A percentile compares a stretch with the other conserved stretches of the same genome.
Conservation (phyloP, 2,888 invertebrate species). For the Cephonodes hylas region DNA sequence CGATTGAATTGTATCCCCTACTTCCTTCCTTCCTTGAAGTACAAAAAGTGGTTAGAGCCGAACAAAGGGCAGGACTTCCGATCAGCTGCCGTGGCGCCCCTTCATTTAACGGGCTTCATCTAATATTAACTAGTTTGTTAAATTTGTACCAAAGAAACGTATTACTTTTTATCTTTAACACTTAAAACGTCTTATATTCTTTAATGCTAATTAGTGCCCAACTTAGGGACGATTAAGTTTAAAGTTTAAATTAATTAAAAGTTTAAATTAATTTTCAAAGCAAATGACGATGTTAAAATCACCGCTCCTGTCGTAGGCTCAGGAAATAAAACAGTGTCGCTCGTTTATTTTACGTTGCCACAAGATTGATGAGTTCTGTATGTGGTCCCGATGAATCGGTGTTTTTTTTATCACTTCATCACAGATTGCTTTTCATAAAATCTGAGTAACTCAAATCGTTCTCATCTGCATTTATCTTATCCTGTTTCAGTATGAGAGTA, state of each 20-base stretch:
- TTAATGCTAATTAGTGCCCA: neutral
- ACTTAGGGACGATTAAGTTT: neutral
- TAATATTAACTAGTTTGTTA: constrained; percentile 59
- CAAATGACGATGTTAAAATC: neutral
- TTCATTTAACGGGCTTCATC: constrained; percentile 72
- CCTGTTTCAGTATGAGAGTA: neutral
- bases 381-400: neutral
- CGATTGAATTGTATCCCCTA: constrained; percentile 35
- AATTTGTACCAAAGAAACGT: constrained; percentile 38
- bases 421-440: neutral
- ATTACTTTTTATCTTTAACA: neutral
- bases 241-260: neutral
- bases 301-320: neutral
- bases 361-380: neutral
- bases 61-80: constrained; percentile 80
- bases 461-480: neutral
- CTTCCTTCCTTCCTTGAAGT: constrained; percentile 66
- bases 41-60: constrained; percentile 60
- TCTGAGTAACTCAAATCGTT: neutral
- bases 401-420: neutral
- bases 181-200: neutral
- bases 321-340: neutral
- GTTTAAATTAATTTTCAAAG: neutral
- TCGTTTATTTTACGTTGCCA: neutral
- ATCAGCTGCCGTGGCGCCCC: constrained; percentile 78